Evolutionary conservation across 2,113 vertebrate genomes (phyloP).

Genomic region (Bambusicola thoracicus): DNA sequence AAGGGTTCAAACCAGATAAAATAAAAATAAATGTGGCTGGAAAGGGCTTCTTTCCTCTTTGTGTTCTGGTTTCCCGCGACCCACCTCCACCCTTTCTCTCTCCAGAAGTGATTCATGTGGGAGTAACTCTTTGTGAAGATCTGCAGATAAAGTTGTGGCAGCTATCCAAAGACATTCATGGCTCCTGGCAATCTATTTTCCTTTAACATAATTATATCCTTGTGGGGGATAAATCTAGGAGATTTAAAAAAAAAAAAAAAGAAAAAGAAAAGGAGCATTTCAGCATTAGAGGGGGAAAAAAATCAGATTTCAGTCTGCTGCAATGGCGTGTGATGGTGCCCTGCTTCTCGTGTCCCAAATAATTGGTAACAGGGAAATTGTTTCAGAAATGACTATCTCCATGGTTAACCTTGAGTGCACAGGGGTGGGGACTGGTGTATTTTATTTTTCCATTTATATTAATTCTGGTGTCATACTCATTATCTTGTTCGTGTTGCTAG

Average conservation of each 20-base stretch:
- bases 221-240: slow-evolving; percentile 60
- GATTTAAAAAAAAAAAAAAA: background rate
- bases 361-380: slow-evolving; percentile 45
- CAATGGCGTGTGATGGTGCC: background rate
- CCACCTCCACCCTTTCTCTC: slow-evolving; percentile 28
- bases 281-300: background rate
- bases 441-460: slow-evolving; percentile 31
- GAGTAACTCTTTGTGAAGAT: slow-evolving; percentile 33
- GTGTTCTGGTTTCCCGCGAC: background rate
- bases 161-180: slow-evolving; percentile 44
- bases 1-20: slow-evolving; percentile 24
- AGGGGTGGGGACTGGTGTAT: background rate
- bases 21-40: slow-evolving; percentile 19
- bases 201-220: slow-evolving; percentile 75
- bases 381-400: slow-evolving; percentile 37
- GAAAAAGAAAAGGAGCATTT: background rate
- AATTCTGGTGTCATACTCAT: slow-evolving; percentile 55
- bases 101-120: slow-evolving; percentile 1
- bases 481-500: slow-evolving; percentile 50
- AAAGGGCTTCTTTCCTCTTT: slow-evolving; percentile 34
- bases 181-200: slow-evolving; percentile 67
- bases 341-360: background rate
- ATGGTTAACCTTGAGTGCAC: slow-evolving; percentile 27
- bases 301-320: background rate
- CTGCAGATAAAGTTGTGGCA: slow-evolving; percentile 41